Evolutionary conservation across 1,140 invertebrate species (phyloP).

Genomic region (Cotesia glomerata): DNA sequence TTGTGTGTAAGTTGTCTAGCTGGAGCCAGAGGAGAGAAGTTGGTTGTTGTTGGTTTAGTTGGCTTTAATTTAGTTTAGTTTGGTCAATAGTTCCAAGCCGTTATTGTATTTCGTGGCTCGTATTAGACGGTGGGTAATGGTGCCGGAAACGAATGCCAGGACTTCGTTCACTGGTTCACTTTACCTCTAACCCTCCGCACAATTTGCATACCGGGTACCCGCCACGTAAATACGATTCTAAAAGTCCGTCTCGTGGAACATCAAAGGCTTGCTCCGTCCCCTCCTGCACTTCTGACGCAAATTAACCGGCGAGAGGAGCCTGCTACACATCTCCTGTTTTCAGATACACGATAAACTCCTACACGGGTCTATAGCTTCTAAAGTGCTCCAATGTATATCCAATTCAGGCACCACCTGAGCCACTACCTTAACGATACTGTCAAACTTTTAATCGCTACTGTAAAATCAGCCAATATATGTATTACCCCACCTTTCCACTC

Average conservation of each 20-base stretch:
- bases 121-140: conserved; percentile 20
- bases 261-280: conserved; percentile 36
- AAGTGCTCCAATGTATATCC: conserved; percentile 6
- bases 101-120: conserved; percentile 42
- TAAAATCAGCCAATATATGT: conserved; percentile 15
- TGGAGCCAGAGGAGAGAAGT: conserved; percentile 10
- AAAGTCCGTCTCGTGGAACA: conserved; percentile 43
- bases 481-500: background rate
- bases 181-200: conserved; percentile 4
- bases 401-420: conserved; percentile 27
- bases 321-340: background rate
- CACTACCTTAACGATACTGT: conserved; percentile 22
- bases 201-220: conserved; percentile 43
- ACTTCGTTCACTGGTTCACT: conserved; percentile 30
- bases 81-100: conserved; percentile 46
- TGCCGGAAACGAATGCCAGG: conserved; percentile 21
- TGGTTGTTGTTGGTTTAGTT: conserved; percentile 44
- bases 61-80: conserved; percentile 48
- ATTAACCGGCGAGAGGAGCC: conserved; percentile 33
- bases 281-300: conserved; percentile 24
- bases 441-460: conserved; percentile 26
- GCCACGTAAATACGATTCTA: conserved; percentile 43
- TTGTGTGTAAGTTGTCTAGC: background rate
- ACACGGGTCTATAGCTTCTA: background rate
- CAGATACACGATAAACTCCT: conserved; percentile 10